phyloP scores from a whole-genome alignment of 1,140 invertebrate genomes.

The Halyomorpha halys region DNA sequence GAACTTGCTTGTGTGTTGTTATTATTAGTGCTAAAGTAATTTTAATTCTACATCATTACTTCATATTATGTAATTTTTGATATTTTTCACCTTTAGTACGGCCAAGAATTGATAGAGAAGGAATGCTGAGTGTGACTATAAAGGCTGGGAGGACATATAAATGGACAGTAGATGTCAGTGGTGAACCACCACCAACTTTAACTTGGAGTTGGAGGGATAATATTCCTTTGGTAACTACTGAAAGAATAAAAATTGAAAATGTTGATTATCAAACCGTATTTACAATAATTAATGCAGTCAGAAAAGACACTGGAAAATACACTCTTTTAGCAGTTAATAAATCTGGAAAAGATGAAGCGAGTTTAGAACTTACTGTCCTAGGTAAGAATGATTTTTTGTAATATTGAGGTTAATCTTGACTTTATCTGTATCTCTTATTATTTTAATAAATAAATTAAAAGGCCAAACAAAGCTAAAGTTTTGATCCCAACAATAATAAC shows the following conservation, averaged over 20 bases:
- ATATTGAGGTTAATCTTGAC: neutral
- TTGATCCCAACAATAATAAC: no score
- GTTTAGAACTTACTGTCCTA: constrained; percentile 82
- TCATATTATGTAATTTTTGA: neutral
- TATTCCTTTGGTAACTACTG: constrained; percentile 66
- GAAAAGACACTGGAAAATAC: constrained; percentile 86
- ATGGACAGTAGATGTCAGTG: constrained; percentile 81
- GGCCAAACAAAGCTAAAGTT: no score
- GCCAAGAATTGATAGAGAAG: constrained; percentile 84
- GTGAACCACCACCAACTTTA: constrained; percentile 78
- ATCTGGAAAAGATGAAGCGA: constrained; percentile 79
- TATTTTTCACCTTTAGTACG: constrained; percentile 51
- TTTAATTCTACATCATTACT: neutral
- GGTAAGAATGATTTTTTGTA: constrained; percentile 42
- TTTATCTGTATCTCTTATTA: neutral
- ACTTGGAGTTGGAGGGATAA: constrained; percentile 79
- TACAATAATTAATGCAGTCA: constrained; percentile 63
- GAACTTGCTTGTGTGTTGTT: no score
- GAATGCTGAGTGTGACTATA: constrained; percentile 73
- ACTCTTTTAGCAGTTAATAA: constrained; percentile 79
- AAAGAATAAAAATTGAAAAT: constrained; percentile 81
- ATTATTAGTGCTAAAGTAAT: no score
- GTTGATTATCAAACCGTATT: constrained; percentile 86
- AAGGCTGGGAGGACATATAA: constrained; percentile 84
- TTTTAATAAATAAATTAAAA: no score